Evolutionary conservation across 2,113 vertebrate genomes (phyloP).

Genomic region (Malurus elegans): DNA sequence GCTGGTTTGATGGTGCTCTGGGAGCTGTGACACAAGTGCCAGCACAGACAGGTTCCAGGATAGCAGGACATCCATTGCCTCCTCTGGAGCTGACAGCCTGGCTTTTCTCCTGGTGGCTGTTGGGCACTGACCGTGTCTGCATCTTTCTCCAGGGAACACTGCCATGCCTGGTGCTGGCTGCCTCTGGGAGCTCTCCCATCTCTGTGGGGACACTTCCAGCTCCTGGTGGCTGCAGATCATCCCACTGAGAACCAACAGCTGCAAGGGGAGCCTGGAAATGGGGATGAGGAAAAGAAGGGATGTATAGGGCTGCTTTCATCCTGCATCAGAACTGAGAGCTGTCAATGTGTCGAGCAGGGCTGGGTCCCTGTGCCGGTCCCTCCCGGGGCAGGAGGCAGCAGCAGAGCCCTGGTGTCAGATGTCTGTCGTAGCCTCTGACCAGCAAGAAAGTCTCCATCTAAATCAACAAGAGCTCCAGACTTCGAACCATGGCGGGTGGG

Average conservation of each 20-base stretch:
- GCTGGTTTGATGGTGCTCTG: background rate
- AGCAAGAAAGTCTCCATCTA: slow-evolving; percentile 34
- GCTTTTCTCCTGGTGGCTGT: background rate
- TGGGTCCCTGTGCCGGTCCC: background rate
- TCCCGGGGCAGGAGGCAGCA: background rate
- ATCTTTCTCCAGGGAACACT: background rate
- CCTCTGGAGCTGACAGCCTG: background rate
- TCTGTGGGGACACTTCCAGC: background rate
- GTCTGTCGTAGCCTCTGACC: slow-evolving; percentile 15
- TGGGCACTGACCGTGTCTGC: background rate
- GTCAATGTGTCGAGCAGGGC: background rate
- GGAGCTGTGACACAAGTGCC: background rate
- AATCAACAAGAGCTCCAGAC: slow-evolving; percentile 52
- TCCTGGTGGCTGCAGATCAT: background rate
- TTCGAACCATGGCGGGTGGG: background rate
- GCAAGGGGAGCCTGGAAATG: background rate
- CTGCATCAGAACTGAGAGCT: background rate
- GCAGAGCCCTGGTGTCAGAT: background rate
- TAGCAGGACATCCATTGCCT: background rate
- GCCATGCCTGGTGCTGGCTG: background rate
- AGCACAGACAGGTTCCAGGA: background rate
- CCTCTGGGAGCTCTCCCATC: background rate
- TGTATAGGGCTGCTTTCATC: background rate
- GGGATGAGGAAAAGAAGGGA: background rate
- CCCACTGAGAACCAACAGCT: background rate